Conservation (phyloP, 1,140 invertebrate genomes). For the Parasteatoda tepidariorum region DNA sequence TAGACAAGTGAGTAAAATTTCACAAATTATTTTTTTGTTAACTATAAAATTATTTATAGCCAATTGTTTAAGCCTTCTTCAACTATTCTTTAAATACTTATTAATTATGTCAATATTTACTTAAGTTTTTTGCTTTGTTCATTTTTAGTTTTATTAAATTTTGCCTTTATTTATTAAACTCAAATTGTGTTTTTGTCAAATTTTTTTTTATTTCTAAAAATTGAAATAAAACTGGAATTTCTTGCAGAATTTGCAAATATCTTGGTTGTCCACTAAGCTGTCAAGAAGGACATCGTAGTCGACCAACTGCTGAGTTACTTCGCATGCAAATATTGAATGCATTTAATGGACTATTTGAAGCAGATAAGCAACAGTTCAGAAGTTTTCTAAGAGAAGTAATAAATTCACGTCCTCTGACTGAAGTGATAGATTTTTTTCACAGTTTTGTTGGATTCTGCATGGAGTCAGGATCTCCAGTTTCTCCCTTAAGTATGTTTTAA, state of each 20-base stretch:
- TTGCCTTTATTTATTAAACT: neutral
- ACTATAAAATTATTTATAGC: too few relatives aligned
- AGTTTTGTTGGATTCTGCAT: conserved; percentile 95
- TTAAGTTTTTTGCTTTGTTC: neutral
- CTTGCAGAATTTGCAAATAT: conserved; percentile 86
- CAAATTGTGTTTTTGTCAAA: neutral
- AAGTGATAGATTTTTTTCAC: conserved; percentile 94
- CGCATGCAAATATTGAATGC: conserved; percentile 60
- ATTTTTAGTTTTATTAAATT: too few relatives aligned
- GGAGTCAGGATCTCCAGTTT: conserved; percentile 84
- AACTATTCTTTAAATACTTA: too few relatives aligned
- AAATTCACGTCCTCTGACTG: conserved; percentile 78
- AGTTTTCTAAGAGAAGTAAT: conserved; percentile 83
- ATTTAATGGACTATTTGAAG: conserved; percentile 59
- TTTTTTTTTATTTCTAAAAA: conserved; percentile 68
- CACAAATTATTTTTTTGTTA: too few relatives aligned
- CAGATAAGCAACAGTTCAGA: conserved; percentile 71
- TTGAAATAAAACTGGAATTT: too few relatives aligned
- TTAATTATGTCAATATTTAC: neutral
- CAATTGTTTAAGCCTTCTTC: too few relatives aligned
- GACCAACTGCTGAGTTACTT: conserved; percentile 59
- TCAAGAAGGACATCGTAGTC: conserved; percentile 74
- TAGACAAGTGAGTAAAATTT: too few relatives aligned
- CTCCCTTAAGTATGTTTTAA: conserved; percentile 84
- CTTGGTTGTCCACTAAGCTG: conserved; percentile 94